These are phyloP conservation scores for Lasioglossum leucozonium DNA, from an alignment of 2,888 invertebrate species.

Conservation along the genomic window DNA sequence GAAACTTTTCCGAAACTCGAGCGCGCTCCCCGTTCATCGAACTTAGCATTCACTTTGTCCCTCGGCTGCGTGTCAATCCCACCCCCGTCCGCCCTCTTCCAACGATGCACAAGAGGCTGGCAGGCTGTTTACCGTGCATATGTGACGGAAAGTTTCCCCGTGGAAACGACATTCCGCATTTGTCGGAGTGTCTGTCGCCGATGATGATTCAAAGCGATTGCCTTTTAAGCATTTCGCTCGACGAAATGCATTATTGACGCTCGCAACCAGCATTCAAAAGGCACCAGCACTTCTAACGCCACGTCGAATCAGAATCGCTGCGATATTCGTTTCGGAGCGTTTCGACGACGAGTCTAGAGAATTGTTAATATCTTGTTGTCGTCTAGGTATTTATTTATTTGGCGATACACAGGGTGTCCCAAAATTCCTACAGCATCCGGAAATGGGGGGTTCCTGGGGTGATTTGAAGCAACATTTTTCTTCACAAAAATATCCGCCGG, in stretches of 20 bases:
- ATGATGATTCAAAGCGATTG: conserved; percentile 3
- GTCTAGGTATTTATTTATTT: neutral
- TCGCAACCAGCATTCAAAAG: neutral
- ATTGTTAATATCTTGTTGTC: neutral
- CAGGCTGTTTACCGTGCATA: neutral
- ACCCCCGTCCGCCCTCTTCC: neutral
- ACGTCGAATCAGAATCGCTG: neutral
- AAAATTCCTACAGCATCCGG: too few species aligned
- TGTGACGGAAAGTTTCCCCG: neutral
- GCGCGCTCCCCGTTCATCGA: conserved; percentile 5
- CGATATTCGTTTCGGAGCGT: neutral
- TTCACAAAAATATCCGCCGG: too few species aligned
- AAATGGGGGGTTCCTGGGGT: too few species aligned
- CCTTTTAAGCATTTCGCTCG: neutral
- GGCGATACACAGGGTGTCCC: too few species aligned
- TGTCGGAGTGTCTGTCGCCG: neutral
- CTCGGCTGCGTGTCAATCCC: conserved; percentile 1
- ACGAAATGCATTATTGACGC: neutral
- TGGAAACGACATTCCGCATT: neutral
- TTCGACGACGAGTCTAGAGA: neutral
- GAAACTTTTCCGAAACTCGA: conserved; percentile 10
- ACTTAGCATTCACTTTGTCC: conserved; percentile 55
- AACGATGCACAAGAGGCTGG: neutral
- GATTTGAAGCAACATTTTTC: too few species aligned
- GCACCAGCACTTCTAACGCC: neutral